Base-by-base conservation (phyloP, 2,888 invertebrate genomes). In the Hydropsyche betteni region DNA sequence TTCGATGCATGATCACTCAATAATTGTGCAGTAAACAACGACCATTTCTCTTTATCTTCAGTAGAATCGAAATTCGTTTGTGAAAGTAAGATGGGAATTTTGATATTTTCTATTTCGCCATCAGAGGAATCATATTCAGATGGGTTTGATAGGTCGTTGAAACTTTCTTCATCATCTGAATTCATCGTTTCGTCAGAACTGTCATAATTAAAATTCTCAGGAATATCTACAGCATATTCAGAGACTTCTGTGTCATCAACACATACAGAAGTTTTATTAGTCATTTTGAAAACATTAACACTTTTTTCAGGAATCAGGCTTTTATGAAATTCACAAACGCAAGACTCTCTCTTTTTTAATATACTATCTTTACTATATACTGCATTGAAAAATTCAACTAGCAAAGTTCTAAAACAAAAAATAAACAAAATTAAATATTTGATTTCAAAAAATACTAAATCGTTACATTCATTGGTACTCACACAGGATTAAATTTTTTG, bases 161-260 rank as follows among this genome's bases (percentile, higher is more conserved):
- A 34, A 36, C 34, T 64, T 10, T 64, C 69, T 14, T 69, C 50
- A 4, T 12, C 16, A 69, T 44, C 68, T 36, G 50, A 44, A 69
- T 34, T 12, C 2, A 51, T 16, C 38, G 24, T 69, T 51, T 70
- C 70, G 4, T 70, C 70, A 33, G 53, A 53, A 53, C 52, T 52
- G 5, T 70, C 53, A 70, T 70, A 70, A 10, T 50, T 33, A 53
- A 70, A 70, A 36, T 50, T 70, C 24, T 70, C 70, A 24, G 70
- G 70, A 34, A 70, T 53, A 53, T 51, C 44, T 12, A 70, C 70
- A 44, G 44, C 10, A 53, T 70, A 51, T 33, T 70, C 70, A n/a
- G 36, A 8, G 12, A 36, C 34, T 36, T 64, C 64, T 33, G 34
- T 33, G 6, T 64, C 64, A 36, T 33, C 36, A 10, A 36, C 8